Base-by-base conservation (phyloP, 2,797 vertebrate species). In the Diplodus sargus region DNA sequence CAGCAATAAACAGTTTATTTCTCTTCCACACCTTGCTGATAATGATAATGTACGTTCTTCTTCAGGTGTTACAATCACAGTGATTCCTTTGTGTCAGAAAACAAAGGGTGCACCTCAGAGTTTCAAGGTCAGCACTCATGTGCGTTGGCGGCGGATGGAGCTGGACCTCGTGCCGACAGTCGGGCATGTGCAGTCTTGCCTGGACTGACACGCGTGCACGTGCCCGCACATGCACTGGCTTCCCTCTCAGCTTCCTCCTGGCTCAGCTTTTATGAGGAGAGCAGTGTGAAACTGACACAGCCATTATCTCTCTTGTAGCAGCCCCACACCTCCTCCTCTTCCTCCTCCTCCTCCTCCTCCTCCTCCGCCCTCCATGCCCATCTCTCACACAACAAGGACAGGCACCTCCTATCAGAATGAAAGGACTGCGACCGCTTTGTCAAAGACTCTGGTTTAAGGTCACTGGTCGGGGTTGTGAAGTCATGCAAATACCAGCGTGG, bases 261-360 rank as follows among this genome's bases (percentile, higher is more conserved):
- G 78, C 74, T 82, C 90, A 83, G 92, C 89, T 86, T 92, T 89
- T 89, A 88, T 88, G 89, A 92, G 92, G 81, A 83, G 86, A 91
- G 91, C 86, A 85, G 90, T 87, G 91, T 89, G 73, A 80, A 87
- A 92, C 84, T 89, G 90, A 87, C 86, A 79, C 69, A 53, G 83
- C 76, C 67, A 87, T 76, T 81, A 90, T 83, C 82, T 66, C 63
- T 82, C 74, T 70, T 51, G 70, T 82, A 85, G 82, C 81, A 56
- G 75, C 15, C 75, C 59, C 70, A 23, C 62, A 52, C 62, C 54
- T 2, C 65, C 51, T 34, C 43, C 30, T 34, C 30, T 6, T 34
- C 30, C 28, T 30, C 28, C 30, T 5, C 43, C 43, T 45, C 52
- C 78, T 11, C 23, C 14, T 1, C 9, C 4, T 67, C 45, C 45